Conservation (phyloP, 2,888 invertebrate genomes). For the Atrina japonica region DNA sequence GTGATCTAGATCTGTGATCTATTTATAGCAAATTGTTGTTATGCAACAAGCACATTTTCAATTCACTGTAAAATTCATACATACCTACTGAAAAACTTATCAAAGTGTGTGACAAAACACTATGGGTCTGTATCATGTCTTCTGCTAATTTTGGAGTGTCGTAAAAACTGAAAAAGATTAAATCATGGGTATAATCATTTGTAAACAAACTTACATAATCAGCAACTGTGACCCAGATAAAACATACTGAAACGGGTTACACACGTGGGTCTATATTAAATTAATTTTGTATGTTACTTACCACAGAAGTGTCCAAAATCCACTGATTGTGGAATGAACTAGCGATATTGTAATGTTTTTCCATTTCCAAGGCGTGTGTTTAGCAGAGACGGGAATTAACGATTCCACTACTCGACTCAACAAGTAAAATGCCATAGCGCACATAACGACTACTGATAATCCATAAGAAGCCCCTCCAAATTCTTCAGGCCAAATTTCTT, state of each 20-base stretch:
- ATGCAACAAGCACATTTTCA: too few species aligned
- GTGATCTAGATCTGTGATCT: too few species aligned
- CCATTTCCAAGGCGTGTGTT: constrained; percentile 62
- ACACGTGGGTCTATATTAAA: not conserved
- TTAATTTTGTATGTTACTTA: constrained; percentile 38
- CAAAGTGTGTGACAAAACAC: constrained; percentile 77
- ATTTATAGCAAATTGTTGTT: too few species aligned
- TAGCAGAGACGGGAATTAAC: constrained; percentile 49
- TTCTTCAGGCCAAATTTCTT: constrained; percentile 59
- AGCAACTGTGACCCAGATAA: too few species aligned
- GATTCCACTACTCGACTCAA: constrained; percentile 41
- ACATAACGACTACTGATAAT: constrained; percentile 43
- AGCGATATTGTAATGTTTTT: constrained; percentile 71
- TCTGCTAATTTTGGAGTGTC: constrained; percentile 80
- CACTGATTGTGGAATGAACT: constrained; percentile 62
- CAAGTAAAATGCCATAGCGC: constrained; percentile 52
- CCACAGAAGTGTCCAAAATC: constrained; percentile 64
- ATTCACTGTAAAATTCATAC: constrained; percentile 45
- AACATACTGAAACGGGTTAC: not conserved
- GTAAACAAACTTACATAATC: too few species aligned
- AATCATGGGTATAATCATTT: too few species aligned
- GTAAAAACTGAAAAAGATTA: constrained; percentile 79
- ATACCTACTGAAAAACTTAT: constrained; percentile 81
- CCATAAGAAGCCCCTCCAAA: constrained; percentile 54
- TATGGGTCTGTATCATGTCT: constrained; percentile 80